Percentiles rank a stretch among this genome's conserved stretches.
Evolutionary conservation across 2,113 vertebrate species (phyloP).

Genomic region (Brachionichthys hirsutus): DNA sequence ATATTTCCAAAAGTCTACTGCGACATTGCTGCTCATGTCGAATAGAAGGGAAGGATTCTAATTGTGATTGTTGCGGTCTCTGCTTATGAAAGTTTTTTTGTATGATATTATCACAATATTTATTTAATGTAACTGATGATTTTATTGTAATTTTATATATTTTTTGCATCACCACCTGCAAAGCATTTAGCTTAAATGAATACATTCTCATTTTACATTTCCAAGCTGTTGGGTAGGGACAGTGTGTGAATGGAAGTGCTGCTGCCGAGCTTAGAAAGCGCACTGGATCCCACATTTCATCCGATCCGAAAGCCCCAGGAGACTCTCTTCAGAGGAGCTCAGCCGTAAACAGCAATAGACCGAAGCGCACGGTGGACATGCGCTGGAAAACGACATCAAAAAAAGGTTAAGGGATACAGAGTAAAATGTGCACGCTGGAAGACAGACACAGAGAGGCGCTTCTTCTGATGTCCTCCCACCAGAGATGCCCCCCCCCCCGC

Average conservation of each 20-base stretch:
- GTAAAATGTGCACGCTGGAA: constrained; percentile 68
- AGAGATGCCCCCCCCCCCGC: constrained; percentile 73
- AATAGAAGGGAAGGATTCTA: constrained; percentile 1
- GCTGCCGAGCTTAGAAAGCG: constrained; percentile 38
- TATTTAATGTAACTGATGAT: constrained; percentile 10
- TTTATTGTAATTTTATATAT: constrained; percentile 15
- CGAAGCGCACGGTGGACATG: constrained; percentile 59
- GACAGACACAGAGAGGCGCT: constrained; percentile 74
- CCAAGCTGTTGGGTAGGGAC: constrained; percentile 19
- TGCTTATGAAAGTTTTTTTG: constrained; percentile 5
- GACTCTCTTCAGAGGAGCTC: constrained; percentile 55
- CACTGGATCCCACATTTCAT: constrained; percentile 57
- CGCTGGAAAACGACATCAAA: constrained; percentile 65
- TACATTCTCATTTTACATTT: constrained; percentile 30
- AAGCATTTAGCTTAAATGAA: constrained; percentile 20
- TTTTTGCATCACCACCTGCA: constrained; percentile 1
- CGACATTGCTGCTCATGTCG: not conserved
- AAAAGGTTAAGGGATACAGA: constrained; percentile 76
- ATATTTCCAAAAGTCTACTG: not conserved
- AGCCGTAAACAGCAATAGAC: constrained; percentile 55
- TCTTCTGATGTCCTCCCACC: constrained; percentile 79
- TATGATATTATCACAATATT: constrained; percentile 32
- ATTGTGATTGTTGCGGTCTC: not conserved
- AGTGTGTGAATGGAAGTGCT: constrained; percentile 46
- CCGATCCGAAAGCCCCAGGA: constrained; percentile 48